Evolutionary conservation across 2,888 invertebrate species (phyloP), one percentile per base, ranked within the genome.

Genomic region (Mesodorylaimus sp.): DNA sequence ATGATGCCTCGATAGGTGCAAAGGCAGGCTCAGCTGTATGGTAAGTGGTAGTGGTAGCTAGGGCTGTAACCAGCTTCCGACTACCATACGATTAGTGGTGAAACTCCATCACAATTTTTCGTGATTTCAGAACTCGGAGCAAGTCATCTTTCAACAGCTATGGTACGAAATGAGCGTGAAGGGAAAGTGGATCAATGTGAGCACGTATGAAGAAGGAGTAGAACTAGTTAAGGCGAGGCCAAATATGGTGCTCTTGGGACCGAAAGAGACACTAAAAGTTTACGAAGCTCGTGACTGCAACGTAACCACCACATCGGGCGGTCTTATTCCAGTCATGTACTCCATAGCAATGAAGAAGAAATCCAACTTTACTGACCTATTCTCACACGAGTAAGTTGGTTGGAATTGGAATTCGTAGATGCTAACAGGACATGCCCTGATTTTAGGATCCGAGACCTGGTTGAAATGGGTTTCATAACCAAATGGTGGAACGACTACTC

Each of bases 401-500:
- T n/a, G n/a, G n/a, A n/a, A n/a, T n/a, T n/a, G n/a, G n/a, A n/a
- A n/a, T n/a, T n/a, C n/a, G n/a, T n/a, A n/a, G 16, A 32, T 7
- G 32, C 7, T 32, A 10, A 32, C 16, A 32, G 16, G 7, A 10
- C 32, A 10, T 10, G 16, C 32, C 3, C 7, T 46, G 13, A n/a
- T 24, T 54, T 37, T 47, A 61, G 61, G 45, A 59, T 61, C 5
- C 56, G 56, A 7, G 56, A 58, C n/a, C 51, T 60, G 50, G 58
- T 57, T 13, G 60, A 61, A 39, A 50, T 56, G 16, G 61, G 61
- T 1, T 61, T 61, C 45, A 55, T 59, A 10, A 51, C 57, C 16
- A 61, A 61, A 50, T 61, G 61, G 61, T 55, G 57, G 26, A 54
- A 55, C 13, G 61, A 59, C 48, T 61, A 61, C 48, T 50, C 45